Evolutionary conservation across 1,140 invertebrate species (phyloP).

Genomic region (Philaenus spumarius): DNA sequence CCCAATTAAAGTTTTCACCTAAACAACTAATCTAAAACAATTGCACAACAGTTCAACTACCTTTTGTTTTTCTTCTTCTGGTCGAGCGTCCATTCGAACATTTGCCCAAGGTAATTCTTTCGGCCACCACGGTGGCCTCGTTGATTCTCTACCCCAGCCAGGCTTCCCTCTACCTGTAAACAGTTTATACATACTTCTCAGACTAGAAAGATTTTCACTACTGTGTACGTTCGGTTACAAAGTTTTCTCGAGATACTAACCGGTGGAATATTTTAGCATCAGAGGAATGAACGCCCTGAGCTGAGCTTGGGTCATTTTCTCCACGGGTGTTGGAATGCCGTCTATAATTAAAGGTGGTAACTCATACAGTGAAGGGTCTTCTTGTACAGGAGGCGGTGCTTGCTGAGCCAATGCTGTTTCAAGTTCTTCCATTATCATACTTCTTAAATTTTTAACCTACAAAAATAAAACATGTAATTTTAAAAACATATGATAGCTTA

Average conservation of each 20-base stretch:
- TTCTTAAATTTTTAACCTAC: constrained; percentile 74
- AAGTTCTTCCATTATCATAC: constrained; percentile 90
- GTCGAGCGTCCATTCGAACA: constrained; percentile 92
- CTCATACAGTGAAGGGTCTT: constrained; percentile 90
- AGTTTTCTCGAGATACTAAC: constrained; percentile 35
- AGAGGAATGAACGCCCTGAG: constrained; percentile 93
- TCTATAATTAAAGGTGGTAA: constrained; percentile 93
- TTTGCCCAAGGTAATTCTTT: constrained; percentile 96
- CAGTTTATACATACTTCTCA: no score
- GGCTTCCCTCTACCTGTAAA: constrained; percentile 89
- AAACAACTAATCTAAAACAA: no score
- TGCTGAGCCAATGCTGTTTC: constrained; percentile 89
- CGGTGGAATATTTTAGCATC: constrained; percentile 96
- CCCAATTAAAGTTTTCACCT: no score
- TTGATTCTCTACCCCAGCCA: constrained; percentile 94
- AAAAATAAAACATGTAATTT: constrained; percentile 17
- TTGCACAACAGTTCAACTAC: constrained; percentile 48
- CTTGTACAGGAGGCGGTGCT: constrained; percentile 84
- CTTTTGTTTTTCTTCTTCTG: constrained; percentile 96
- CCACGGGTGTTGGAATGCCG: constrained; percentile 94
- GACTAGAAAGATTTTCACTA: no score
- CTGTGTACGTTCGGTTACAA: background rate
- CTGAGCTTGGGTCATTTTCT: constrained; percentile 99
- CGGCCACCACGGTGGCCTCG: constrained; percentile 95
- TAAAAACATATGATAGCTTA: no score